Conservation (phyloP, 2,888 invertebrate species). For the Epinotia brunnichana region DNA sequence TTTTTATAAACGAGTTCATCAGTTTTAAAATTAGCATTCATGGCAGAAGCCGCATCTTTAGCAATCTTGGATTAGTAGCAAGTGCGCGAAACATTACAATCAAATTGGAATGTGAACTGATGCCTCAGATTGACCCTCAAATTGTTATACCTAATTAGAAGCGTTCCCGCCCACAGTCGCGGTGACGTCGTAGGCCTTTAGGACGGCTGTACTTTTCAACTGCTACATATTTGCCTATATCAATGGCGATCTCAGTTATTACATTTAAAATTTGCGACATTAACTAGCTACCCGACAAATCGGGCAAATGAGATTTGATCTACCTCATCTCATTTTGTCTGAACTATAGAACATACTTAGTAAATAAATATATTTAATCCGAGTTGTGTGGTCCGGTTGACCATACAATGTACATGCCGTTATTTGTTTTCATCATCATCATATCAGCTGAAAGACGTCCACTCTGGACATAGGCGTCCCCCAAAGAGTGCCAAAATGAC, state of each 20-base stretch:
- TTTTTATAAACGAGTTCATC: too few species aligned
- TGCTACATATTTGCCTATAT: conserved; percentile 39
- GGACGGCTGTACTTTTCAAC: conserved; percentile 35
- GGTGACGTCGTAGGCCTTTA: conserved; percentile 16
- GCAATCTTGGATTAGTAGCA: not conserved
- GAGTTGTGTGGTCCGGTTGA: too few species aligned
- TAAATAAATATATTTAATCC: not conserved
- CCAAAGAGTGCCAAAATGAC: too few species aligned
- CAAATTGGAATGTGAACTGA: not conserved
- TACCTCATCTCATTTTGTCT: not conserved
- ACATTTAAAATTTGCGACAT: conserved; percentile 49
- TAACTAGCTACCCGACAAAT: conserved; percentile 50
- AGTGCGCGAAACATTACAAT: not conserved
- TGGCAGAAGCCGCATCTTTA: too few species aligned
- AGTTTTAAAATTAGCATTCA: too few species aligned
- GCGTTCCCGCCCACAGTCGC: conserved; percentile 25
- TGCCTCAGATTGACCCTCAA: not conserved
- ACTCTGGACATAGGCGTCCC: too few species aligned
- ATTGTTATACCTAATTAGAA: not conserved
- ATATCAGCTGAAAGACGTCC: too few species aligned
- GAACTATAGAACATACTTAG: not conserved
- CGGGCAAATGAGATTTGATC: not conserved
- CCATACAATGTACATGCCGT: not conserved
- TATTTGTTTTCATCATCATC: too few species aligned
- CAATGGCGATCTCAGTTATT: conserved; percentile 37